Base-by-base conservation (phyloP, 2,888 invertebrate species). In the Dicyrtomina minuta region DNA sequence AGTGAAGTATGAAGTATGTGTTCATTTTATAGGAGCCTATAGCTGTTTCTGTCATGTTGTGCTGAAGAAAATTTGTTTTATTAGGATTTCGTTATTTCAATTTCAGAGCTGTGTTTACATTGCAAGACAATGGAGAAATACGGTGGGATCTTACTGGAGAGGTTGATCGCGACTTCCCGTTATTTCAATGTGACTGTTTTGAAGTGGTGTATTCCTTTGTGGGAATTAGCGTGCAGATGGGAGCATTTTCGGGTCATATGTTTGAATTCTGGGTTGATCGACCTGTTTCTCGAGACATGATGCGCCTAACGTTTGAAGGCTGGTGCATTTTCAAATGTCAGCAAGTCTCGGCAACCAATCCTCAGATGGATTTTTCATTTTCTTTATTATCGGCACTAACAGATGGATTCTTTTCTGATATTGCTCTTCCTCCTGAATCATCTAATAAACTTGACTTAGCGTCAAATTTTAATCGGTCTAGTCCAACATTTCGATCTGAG, bases 141-240 rank as follows among this genome's bases (percentile, higher is more conserved):
- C 80, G 82, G 41, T 79, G 88, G 77, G 87, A 87, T 79, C 86
- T 70, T 87, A 75, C 85, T 83, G 76, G 87, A 59, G 84, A 84
- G 74, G 82, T 84, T 1, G 84, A 85, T 77, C 81, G 82, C 3
- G 82, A 68, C 1, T 78, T 87, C 79, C 87, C 88, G 39, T 82
- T 88, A 77, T 88, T 88, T 80, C 85, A 84, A 79, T 88, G 88
- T 82, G 88, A 88, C 81, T 88, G 88, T n/a, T 88, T 87, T 80
- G 88, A 88, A 82, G 83, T 86, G 64, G 74, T 78, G 1, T 75
- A 76, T 43, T 80, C 81, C 6, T 78, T 80, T 49, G 78, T 82
- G 15, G 81, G 81, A 20, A 82, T 84, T 12, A 82, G 84, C 73
- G 80, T 87, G 39, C 82, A 86, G 71, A 87, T 88, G 81, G 88